Conservation (phyloP, 2,113 vertebrate species). For the Ranitomeya variabilis region DNA sequence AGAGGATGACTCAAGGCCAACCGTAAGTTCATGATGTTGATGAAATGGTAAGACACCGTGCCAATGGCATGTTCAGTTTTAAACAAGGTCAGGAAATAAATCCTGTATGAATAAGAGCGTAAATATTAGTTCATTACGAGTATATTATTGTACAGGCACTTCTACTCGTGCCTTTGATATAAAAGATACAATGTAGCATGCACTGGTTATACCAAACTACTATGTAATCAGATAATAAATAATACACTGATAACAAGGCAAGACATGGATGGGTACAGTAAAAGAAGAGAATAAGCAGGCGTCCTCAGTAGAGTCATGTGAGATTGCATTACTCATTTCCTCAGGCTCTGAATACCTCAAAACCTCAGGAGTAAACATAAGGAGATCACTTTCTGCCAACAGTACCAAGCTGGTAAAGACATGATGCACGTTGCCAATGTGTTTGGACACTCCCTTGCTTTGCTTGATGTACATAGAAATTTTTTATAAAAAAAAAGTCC, state of each 20-base stretch:
- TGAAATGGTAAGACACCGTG: not conserved
- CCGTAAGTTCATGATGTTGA: not conserved
- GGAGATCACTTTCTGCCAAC: not conserved
- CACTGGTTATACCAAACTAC: not conserved
- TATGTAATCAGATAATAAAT: not conserved
- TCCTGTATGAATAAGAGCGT: not conserved
- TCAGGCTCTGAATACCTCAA: slow-evolving; percentile 1
- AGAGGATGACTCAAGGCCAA: not conserved
- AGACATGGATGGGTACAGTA: not conserved
- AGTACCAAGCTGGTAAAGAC: not conserved
- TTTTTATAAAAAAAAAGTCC: no score
- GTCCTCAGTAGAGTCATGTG: slow-evolving; percentile 8
- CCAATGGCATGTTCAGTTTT: not conserved
- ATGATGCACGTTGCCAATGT: not conserved
- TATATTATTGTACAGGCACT: not conserved
- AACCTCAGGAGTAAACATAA: not conserved
- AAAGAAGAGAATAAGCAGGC: not conserved
- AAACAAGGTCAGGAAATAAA: not conserved
- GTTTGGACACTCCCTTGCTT: not conserved
- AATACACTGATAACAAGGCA: not conserved
- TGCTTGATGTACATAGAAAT: not conserved
- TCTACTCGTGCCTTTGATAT: not conserved
- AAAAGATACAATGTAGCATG: not conserved
- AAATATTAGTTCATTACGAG: not conserved
- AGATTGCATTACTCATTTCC: slow-evolving; percentile 41